Percentiles rank a stretch among this genome's conserved stretches.
Conservation (phyloP, 23 tunicate species). For the Styela clava region DNA sequence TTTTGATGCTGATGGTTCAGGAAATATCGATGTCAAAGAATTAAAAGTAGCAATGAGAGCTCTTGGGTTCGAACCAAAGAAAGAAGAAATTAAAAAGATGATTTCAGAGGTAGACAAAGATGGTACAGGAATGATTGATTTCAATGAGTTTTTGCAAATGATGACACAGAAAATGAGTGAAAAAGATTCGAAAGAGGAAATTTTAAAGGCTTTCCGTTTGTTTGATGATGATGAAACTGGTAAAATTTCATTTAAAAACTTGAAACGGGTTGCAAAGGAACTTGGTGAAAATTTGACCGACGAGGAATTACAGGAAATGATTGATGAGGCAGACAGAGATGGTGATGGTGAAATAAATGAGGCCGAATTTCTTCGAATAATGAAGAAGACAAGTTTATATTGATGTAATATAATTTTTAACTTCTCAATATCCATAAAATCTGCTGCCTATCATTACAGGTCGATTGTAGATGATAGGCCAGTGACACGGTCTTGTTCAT, state of each 20-base stretch:
- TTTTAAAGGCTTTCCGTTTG: slow-evolving; percentile 94
- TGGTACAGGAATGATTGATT: slow-evolving; percentile 93
- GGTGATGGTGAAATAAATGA: slow-evolving; percentile 99
- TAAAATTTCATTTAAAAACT: slow-evolving; percentile 95
- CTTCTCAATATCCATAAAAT: background rate
- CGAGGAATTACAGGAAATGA: slow-evolving; percentile 99
- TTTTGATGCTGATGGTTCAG: slow-evolving; percentile 98
- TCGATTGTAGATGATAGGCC: too few relatives aligned
- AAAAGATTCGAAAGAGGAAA: slow-evolving; percentile 97
- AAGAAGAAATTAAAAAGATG: slow-evolving; percentile 99
- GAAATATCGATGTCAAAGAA: slow-evolving; percentile 95
- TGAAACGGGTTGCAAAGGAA: slow-evolving; percentile 97
- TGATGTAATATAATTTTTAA: too few relatives aligned
- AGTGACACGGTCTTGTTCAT: too few relatives aligned
- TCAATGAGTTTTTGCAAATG: slow-evolving; percentile 94
- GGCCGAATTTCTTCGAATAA: slow-evolving; percentile 92
- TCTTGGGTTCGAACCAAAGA: slow-evolving; percentile 97
- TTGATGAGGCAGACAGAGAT: slow-evolving; percentile 99
- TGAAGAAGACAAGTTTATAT: slow-evolving; percentile 97
- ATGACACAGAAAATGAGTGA: slow-evolving; percentile 99
- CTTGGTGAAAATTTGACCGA: slow-evolving; percentile 97
- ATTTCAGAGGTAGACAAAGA: slow-evolving; percentile 93
- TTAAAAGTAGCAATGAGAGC: slow-evolving; percentile 98
- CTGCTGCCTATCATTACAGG: slow-evolving; percentile 29
- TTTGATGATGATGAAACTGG: slow-evolving; percentile 99